Evolutionary conservation across 2,113 vertebrate genomes (phyloP), one percentile per base, ranked within the genome.

Genomic region (Xenopus tropicalis): DNA sequence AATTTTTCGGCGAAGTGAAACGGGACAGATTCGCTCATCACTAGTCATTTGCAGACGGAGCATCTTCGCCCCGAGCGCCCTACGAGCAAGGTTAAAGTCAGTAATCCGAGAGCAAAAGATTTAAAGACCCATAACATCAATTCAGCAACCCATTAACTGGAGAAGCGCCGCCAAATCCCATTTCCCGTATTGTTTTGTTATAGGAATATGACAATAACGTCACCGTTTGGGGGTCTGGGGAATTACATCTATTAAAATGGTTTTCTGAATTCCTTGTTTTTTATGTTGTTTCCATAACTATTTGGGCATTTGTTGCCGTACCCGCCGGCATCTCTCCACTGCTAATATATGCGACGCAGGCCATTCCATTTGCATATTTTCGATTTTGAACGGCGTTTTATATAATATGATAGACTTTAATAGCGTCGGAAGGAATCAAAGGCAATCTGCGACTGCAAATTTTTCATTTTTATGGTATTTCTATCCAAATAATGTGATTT

Each of bases 341-440:
- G 57, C 67, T 74, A 69, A 74, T 68, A 68, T 74, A 68, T 74
- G 65, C 65, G 62, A 65, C 17, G 61, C 52, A 61, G 65, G 62
- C 72, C 72, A 69, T 74, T 74, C 72, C 61, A 74, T 74, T 74
- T 74, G 72, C 72, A 74, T 74, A 74, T 74, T 69, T 74, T 74
- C 61, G 57, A 51, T 61, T 74, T 74, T 74, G 68, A 74, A 69
- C 72, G 52, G 72, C 72, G 25, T 74, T 74, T 74, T 74, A 19
- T 68, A 68, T 59, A 69, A 74, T 61, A 74, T 74, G 72, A 74
- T 74, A 25, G 72, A 74, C 43, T 69, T 74, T 74, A 74, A 74
- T 69, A 74, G 72, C 65, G 20, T 61, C 67, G 52, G 57, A 54
- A 62, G 65, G 65, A 68, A 67, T 65, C 65, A 61, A 68, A 21